Base-by-base conservation (phyloP, 2,797 vertebrate species). In the Coluber constrictor region DNA sequence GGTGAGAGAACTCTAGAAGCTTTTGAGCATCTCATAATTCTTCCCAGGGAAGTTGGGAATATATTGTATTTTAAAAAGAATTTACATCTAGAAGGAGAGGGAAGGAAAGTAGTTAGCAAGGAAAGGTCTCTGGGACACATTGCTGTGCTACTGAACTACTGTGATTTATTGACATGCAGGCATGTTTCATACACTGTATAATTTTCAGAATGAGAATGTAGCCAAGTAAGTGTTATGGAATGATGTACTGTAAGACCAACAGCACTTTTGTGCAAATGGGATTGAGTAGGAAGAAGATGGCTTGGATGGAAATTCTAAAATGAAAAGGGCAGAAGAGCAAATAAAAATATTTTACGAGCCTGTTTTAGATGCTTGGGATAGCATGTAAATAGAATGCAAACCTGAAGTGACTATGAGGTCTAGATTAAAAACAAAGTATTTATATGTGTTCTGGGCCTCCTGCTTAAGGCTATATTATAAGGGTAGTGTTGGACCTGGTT, bases 301-400 rank as follows among this genome's bases (percentile, higher is more conserved):
- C 95, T 43, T 47, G 32, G n/a, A 37, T 74, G 32, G 32, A 93
- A 94, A 93, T 92, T 95, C 87, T 27, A 55, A 55, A 90, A 91
- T 94, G 96, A 91, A 92, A 92, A 95, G 95, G 95, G 89, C 74
- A 92, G 92, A 96, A 87, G 29, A 23, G 47, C 13, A 0, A 87
- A 88, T 66, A 92, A 88, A 94, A 83, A 90, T 60, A 15, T 92
- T 91, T 0, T 0, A 90, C 8, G 29, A 91, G 88, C 90, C 60
- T 92, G 57, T 37, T 20, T 55, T 59, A n/a, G 70, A 90, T 56
- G 13, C 20, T 7, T 88, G 0, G 37, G 27, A 13, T 94, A 59
- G 79, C 32, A 92, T 54, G 23, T 11, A 56, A 90, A 61, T 90
- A 51, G 56, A 63, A 95, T 18, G n/a, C 29, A 83, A 59, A 54